Evolutionary conservation across 2,113 vertebrate genomes (phyloP), one percentile per base, ranked within the genome.

Genomic region (Catagonus wagneri): DNA sequence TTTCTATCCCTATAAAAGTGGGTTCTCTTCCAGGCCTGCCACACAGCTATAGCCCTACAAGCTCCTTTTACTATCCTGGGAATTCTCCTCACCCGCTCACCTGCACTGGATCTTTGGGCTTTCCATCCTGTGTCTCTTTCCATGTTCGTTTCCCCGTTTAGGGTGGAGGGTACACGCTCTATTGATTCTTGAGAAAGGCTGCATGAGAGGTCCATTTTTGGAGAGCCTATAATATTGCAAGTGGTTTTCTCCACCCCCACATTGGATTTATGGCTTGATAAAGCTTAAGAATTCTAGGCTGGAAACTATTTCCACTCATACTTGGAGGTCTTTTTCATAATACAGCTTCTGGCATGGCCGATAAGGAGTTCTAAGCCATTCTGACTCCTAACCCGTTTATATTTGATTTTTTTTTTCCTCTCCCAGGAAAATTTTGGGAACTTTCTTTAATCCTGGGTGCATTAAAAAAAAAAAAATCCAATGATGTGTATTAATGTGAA

Each of bases 321-420:
- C 54, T 80, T 81, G n/a, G 22, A 83, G 19, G 16, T 19, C 19
- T 54, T 39, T 83, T 14, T 83, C 11, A 7, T 78, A 27, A 34
- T 29, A 44, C 19, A 83, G 81, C 27, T 86, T 44, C 44, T 32
- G 60, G 22, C 3, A 10, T 78, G 66, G 39, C 54, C 29, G 61
- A 65, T 56, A 34, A 96, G 39, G 54, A 44, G n/a, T 83, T 66
- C 36, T 94, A 91, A 83, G n/a, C 58, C 54, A 72, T 56, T 89
- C 61, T 34, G 36, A 90, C 14, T 56, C 63, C 32, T 34, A 17
- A 79, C 15, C 19, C 12, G 39, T 78, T 56, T 72, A 11, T 52
- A 44, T 14, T 23, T 66, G 44, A 81, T 34, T 75, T 60, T 27
- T 20, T 1, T 58, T 20, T 19, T 17, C 16, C 15, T 61, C 34